Percentiles rank a stretch among this genome's conserved stretches.
Evolutionary conservation across 2,797 vertebrate species (phyloP).

Genomic region (Coregonus sp.): DNA sequence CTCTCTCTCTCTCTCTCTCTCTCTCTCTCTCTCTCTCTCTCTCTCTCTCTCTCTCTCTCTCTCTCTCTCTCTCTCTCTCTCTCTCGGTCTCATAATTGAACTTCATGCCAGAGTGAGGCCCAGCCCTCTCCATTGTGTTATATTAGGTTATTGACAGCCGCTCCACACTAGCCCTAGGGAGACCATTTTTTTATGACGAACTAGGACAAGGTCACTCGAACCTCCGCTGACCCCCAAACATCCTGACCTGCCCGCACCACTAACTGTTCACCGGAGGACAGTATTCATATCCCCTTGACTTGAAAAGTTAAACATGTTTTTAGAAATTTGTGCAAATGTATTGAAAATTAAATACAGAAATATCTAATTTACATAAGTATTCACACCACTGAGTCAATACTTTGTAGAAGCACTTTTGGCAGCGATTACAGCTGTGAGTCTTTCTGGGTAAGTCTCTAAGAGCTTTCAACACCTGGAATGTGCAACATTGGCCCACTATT

Average conservation of each 20-base stretch:
- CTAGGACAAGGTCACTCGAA: slow-evolving; percentile 83
- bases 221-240: slow-evolving; percentile 1
- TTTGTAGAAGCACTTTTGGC: too few species aligned
- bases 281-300: too few species aligned
- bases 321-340: too few species aligned
- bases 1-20: neutral
- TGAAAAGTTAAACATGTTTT: too few species aligned
- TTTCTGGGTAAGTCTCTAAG: too few species aligned
- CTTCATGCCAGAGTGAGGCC: slow-evolving; percentile 41
- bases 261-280: neutral
- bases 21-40: neutral
- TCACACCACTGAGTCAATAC: too few species aligned
- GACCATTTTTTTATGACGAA: slow-evolving; percentile 69
- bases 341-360: too few species aligned
- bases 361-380: too few species aligned
- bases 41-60: too few species aligned
- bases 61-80: slow-evolving; percentile 6
- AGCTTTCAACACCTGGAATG: too few species aligned
- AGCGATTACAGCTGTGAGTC: too few species aligned
- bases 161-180: slow-evolving; percentile 69
- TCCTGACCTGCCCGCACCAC: slow-evolving; percentile 11
- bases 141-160: slow-evolving; percentile 82
- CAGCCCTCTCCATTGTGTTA: slow-evolving; percentile 42
- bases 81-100: slow-evolving; percentile 46
- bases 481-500: too few species aligned